Evolutionary conservation across 2,113 vertebrate species (phyloP).

Genomic region (Columbina picui): DNA sequence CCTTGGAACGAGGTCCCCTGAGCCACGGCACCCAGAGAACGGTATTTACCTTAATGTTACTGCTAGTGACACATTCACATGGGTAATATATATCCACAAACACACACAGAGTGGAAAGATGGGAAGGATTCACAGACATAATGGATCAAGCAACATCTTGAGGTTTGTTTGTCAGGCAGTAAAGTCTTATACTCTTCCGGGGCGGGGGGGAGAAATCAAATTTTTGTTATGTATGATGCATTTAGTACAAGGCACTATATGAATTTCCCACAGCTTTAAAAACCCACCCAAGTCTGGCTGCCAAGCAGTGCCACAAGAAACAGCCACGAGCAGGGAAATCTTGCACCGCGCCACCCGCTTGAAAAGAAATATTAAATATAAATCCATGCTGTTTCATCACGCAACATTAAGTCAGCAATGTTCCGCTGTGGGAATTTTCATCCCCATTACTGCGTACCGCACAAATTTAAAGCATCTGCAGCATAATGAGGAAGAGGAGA

Average conservation of each 20-base stretch:
- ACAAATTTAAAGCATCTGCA: not conserved
- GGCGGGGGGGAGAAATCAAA: too few relatives aligned
- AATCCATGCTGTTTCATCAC: not conserved
- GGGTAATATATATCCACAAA: fast-evolving
- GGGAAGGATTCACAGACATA: not conserved
- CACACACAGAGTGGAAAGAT: fast-evolving
- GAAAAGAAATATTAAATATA: not conserved
- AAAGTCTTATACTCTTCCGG: not conserved
- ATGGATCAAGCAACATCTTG: not conserved
- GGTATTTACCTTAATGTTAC: fast-evolving
- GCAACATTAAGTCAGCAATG: slow-evolving; percentile 20
- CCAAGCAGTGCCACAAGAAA: not conserved
- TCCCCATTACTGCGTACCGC: not conserved
- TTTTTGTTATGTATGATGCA: not conserved
- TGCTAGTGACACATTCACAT: fast-evolving
- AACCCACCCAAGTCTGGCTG: not conserved
- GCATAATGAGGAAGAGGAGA: not conserved
- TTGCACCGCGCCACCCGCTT: not conserved
- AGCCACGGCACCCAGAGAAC: not conserved
- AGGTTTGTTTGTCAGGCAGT: fast-evolving
- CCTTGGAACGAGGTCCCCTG: not conserved
- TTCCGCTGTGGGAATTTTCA: slow-evolving; percentile 14
- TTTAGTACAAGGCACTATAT: not conserved
- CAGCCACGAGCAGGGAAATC: not conserved
- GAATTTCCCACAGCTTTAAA: not conserved